phyloP scores from a whole-genome alignment of 2,797 vertebrate genomes.

The Lepidocolaptes lacrymiger region DNA sequence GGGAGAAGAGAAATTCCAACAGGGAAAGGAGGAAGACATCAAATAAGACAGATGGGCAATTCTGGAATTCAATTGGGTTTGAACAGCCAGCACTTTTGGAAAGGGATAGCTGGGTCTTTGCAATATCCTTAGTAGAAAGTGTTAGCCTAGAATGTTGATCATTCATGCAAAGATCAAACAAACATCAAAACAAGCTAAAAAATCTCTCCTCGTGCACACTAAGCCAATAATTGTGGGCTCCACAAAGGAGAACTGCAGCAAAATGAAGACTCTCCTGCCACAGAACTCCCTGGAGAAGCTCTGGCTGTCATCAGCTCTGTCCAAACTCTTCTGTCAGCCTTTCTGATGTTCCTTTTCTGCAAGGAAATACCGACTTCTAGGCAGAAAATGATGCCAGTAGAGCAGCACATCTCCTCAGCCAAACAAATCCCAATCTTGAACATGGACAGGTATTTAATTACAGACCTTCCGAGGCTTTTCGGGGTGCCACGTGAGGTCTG shows the following conservation, averaged over 20 bases:
- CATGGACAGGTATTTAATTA: neutral
- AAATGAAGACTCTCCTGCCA: neutral
- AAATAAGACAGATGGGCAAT: neutral
- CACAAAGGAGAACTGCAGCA: neutral
- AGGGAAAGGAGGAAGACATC: neutral
- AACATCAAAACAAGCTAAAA: neutral
- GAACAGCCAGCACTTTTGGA: neutral
- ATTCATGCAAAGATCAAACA: neutral
- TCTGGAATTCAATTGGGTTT: neutral
- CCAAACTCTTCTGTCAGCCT: neutral
- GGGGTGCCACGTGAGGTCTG: neutral
- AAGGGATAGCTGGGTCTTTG: neutral
- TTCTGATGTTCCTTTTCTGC: neutral
- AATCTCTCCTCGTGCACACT: neutral
- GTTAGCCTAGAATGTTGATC: neutral
- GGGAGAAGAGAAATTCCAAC: no score
- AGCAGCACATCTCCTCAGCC: neutral
- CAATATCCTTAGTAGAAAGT: neutral
- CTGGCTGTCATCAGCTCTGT: neutral
- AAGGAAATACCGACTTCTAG: neutral
- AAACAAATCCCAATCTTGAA: neutral
- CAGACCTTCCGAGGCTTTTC: accelerated
- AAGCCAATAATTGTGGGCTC: neutral
- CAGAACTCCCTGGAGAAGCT: neutral
- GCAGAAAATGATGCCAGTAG: neutral